These are phyloP conservation scores for Conops quadrifasciatus DNA, from an alignment of 2,888 invertebrate genomes.

Conservation along the genomic window DNA sequence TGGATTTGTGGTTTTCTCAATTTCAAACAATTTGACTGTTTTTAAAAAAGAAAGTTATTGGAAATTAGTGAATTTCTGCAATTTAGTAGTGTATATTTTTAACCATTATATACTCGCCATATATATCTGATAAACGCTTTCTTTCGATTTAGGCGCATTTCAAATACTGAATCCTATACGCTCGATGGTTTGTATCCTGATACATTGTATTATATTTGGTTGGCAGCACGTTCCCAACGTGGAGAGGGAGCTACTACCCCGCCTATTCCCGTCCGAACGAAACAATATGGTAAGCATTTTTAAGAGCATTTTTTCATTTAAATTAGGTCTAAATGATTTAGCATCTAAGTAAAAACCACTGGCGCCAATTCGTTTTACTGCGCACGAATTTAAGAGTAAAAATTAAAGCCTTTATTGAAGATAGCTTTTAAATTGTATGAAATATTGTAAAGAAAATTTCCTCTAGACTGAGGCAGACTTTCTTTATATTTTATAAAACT, in stretches of 20 bases:
- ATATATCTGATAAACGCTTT: too few relatives aligned
- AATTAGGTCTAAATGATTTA: conserved; percentile 7
- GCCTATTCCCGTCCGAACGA: conserved; percentile 91
- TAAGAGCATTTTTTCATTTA: background rate
- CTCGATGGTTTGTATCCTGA: conserved; percentile 93
- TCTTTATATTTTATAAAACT: too few relatives aligned
- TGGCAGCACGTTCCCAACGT: conserved; percentile 90
- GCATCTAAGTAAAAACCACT: conserved; percentile 17
- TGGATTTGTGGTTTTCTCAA: background rate
- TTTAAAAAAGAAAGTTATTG: too few relatives aligned
- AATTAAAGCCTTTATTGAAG: too few relatives aligned
- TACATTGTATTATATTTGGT: conserved; percentile 95
- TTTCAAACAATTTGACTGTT: background rate
- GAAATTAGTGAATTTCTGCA: too few relatives aligned
- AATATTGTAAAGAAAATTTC: too few relatives aligned
- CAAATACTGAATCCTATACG: conserved; percentile 84
- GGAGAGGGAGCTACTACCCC: conserved; percentile 97
- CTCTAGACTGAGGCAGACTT: too few relatives aligned
- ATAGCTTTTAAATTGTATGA: too few relatives aligned
- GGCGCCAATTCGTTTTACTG: conserved; percentile 26
- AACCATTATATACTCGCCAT: too few relatives aligned
- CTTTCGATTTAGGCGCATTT: conserved; percentile 71
- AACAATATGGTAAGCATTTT: conserved; percentile 93
- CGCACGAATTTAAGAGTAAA: background rate
- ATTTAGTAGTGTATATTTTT: too few relatives aligned